Conservation (phyloP, 2,113 vertebrate species). For the Antidorcas marsupialis region DNA sequence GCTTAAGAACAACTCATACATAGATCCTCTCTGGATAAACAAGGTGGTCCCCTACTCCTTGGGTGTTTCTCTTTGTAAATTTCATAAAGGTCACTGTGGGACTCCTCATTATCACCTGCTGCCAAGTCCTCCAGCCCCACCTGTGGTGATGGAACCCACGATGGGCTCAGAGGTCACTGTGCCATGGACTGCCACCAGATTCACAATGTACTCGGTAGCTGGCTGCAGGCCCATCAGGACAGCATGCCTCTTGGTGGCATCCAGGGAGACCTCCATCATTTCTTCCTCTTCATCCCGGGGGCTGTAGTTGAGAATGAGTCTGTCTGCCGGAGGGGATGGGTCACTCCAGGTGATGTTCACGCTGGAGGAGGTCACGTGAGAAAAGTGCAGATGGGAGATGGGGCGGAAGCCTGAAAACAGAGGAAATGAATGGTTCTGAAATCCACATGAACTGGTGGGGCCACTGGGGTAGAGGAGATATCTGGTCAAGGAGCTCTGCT, state of each 20-base stretch:
- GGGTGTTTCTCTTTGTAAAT: not conserved
- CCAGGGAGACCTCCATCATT: constrained; percentile 86
- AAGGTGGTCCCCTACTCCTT: not conserved
- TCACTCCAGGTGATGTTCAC: constrained; percentile 93
- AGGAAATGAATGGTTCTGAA: constrained; percentile 33
- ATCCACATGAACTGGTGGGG: accelerated
- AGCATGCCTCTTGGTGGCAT: constrained; percentile 88
- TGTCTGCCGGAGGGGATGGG: constrained; percentile 93
- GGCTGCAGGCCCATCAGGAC: constrained; percentile 88
- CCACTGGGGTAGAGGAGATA: not conserved
- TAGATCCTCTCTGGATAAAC: not conserved
- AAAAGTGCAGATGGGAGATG: constrained; percentile 94
- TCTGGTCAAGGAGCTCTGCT: not conserved
- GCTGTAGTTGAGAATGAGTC: constrained; percentile 91
- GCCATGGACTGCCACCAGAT: constrained; percentile 91
- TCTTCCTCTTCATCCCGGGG: constrained; percentile 82
- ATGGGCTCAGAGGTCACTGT: constrained; percentile 89
- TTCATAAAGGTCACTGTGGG: not conserved
- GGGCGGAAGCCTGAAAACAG: constrained; percentile 91
- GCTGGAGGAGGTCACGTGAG: constrained; percentile 91
- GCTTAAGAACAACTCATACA: not conserved
- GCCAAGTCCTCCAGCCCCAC: constrained; percentile 74
- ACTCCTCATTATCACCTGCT: not conserved
- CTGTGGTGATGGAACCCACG: constrained; percentile 91
- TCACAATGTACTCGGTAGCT: constrained; percentile 90